Conservation (phyloP, 2,797 vertebrate species). For the Remorina albescens region DNA sequence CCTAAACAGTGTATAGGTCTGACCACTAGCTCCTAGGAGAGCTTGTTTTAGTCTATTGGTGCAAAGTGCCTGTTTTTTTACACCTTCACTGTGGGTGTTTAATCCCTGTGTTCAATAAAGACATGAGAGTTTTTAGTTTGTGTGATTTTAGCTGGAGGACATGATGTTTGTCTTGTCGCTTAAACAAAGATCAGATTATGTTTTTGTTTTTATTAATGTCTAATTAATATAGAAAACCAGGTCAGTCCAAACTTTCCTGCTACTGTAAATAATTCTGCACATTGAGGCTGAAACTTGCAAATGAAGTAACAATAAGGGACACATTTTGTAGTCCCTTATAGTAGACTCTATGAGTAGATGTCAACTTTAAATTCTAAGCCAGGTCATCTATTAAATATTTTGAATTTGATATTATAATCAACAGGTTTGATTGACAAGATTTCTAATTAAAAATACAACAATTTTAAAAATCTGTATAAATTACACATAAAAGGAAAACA, state of each 20-base stretch:
- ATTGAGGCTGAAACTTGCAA: constrained; percentile 4
- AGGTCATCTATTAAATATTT: too few species aligned
- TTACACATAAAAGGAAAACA: not conserved
- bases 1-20: not conserved
- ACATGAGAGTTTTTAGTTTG: not conserved
- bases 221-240: not conserved
- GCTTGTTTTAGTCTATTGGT: too few species aligned
- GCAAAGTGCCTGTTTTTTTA: not conserved
- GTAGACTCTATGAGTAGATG: too few species aligned
- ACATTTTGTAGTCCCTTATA: too few species aligned
- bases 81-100: not conserved
- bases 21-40: too few species aligned
- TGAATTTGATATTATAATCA: not conserved
- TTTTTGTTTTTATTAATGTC: not conserved
- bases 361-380: not conserved
- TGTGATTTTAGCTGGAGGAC: not conserved
- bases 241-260: not conserved
- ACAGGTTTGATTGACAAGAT: not conserved
- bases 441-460: not conserved
- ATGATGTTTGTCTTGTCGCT: not conserved
- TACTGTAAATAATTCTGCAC: constrained; percentile 8
- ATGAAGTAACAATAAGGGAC: not conserved
- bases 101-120: not conserved
- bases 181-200: not conserved
- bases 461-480: constrained; percentile 6